phyloP scores from a whole-genome alignment of 2,888 invertebrate species.

The Caenorhabditis panamensis region DNA sequence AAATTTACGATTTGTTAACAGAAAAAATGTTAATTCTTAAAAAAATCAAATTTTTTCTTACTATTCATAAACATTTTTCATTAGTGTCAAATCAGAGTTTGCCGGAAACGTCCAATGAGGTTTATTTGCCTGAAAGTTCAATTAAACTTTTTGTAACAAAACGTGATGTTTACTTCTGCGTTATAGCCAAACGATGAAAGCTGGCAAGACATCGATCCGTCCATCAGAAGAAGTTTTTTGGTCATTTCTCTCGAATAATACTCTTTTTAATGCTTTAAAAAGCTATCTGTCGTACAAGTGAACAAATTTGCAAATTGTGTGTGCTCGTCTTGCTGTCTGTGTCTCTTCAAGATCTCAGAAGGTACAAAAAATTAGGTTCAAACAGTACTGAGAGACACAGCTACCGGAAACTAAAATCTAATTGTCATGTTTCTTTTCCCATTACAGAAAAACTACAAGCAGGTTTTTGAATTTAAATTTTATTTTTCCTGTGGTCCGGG shows the following conservation, averaged over 20 bases:
- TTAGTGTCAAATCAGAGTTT: slow-evolving; percentile 15
- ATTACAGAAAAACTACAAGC: no score
- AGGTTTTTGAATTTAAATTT: no score
- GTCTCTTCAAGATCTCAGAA: no score
- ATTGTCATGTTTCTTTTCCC: no score
- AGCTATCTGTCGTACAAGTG: no score
- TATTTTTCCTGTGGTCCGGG: no score
- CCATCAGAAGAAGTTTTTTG: slow-evolving; percentile 16
- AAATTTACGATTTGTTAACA: no score
- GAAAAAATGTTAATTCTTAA: neutral
- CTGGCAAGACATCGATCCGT: slow-evolving; percentile 48
- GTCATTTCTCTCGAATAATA: slow-evolving; percentile 19
- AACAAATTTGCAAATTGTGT: no score
- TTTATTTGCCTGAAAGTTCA: slow-evolving; percentile 9
- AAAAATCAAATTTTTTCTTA: slow-evolving; percentile 3
- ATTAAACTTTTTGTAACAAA: neutral
- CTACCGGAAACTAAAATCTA: no score
- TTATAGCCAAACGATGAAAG: slow-evolving; percentile 42
- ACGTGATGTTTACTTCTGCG: slow-evolving; percentile 7
- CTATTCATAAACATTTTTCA: slow-evolving; percentile 42
- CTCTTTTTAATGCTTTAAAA: neutral
- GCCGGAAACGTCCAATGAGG: slow-evolving; percentile 59
- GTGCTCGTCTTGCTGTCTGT: no score
- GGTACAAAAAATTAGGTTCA: no score
- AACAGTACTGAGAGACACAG: no score